These are phyloP conservation scores for Tauraco erythrolophus DNA, from an alignment of 2,113 vertebrate genomes.

Conservation along the genomic window DNA sequence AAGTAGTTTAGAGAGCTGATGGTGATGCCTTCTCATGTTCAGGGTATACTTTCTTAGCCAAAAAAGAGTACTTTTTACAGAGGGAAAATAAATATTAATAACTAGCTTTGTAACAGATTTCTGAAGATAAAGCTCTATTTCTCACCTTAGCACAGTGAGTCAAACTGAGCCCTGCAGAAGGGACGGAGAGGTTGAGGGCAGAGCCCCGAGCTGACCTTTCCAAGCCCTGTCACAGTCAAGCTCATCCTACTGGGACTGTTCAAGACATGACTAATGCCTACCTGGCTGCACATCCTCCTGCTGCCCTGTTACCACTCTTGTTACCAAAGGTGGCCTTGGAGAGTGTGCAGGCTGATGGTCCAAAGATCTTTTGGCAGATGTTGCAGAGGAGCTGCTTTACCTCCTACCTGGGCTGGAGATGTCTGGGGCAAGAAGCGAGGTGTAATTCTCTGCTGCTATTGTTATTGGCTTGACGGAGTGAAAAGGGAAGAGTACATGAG, in stretches of 20 bases:
- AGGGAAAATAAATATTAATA: neutral
- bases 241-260: neutral
- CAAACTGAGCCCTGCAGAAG: neutral
- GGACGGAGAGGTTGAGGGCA: neutral
- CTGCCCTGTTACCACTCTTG: neutral
- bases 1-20: neutral
- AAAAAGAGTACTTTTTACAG: neutral
- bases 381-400: neutral
- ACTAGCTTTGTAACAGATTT: neutral
- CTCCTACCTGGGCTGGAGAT: neutral
- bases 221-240: neutral
- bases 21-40: neutral
- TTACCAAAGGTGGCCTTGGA: neutral
- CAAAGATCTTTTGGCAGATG: neutral
- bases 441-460: neutral
- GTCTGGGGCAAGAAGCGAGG: accelerated
- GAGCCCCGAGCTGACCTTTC: neutral
- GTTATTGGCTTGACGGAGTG: neutral
- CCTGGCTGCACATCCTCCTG: neutral
- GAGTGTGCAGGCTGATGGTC: neutral
- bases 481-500: accelerated
- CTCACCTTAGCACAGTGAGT: neutral
- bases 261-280: neutral
- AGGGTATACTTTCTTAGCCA: neutral
- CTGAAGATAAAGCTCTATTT: neutral